Evolutionary conservation across 2,113 vertebrate genomes (phyloP).

Genomic region (Odocoileus virginianus): DNA sequence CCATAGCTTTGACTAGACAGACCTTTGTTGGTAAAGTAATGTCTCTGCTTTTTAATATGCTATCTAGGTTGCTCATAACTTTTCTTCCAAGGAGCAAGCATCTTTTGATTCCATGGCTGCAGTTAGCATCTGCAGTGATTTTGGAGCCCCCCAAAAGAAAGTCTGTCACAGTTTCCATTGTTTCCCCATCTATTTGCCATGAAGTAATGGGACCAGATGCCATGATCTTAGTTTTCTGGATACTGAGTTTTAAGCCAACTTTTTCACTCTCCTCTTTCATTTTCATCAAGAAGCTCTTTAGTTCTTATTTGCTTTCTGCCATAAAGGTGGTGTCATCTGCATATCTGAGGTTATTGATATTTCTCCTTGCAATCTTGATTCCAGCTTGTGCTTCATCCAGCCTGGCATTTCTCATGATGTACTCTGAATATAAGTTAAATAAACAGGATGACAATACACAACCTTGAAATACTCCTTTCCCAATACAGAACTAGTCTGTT

Average conservation of each 20-base stretch:
- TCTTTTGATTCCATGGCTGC: neutral
- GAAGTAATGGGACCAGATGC: neutral
- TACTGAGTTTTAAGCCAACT: neutral
- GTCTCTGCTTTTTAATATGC: neutral
- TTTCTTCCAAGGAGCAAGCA: neutral
- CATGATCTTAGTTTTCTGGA: neutral
- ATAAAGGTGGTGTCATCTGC: neutral
- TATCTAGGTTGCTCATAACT: neutral
- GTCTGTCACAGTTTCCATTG: neutral
- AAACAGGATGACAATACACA: neutral
- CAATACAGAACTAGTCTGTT: neutral
- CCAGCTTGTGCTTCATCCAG: neutral
- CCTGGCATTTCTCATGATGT: neutral
- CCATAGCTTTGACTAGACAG: neutral
- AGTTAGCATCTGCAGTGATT: neutral
- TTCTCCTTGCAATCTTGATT: neutral
- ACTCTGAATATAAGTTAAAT: neutral
- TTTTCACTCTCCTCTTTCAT: neutral
- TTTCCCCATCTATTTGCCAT: neutral
- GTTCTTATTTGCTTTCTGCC: neutral
- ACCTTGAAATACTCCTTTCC: neutral
- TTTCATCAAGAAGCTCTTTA: neutral
- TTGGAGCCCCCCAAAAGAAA: neutral
- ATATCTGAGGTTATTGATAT: neutral
- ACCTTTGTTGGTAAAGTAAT: neutral